A percentile compares a stretch with the other conserved stretches of the same genome.
Evolutionary conservation across 2,797 vertebrate species (phyloP).

Genomic region (Xenopus petersii): DNA sequence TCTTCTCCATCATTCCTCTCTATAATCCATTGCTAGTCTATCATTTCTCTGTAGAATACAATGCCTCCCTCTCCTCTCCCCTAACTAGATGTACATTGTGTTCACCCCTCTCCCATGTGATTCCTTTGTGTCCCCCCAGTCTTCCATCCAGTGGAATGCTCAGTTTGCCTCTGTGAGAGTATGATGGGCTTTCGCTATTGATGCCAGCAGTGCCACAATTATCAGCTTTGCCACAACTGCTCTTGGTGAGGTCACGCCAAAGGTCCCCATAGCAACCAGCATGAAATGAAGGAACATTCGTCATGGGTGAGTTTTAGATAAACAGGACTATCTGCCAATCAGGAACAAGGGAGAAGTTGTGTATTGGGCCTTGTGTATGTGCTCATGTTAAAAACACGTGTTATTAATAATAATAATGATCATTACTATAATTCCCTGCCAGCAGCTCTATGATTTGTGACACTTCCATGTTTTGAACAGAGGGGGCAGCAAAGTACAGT

Average conservation of each 20-base stretch:
- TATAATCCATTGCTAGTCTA: neutral
- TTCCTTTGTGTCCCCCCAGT: constrained; percentile 61
- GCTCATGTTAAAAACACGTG: too few relatives aligned
- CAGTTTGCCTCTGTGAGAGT: constrained; percentile 92
- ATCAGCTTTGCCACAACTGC: constrained; percentile 96
- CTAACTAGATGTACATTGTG: neutral
- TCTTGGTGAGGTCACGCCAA: constrained; percentile 95
- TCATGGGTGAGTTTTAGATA: constrained; percentile 80
- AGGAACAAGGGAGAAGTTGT: too few relatives aligned
- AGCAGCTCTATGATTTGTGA: too few relatives aligned
- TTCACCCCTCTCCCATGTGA: too few relatives aligned
- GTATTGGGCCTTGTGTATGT: too few relatives aligned
- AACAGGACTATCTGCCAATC: too few relatives aligned
- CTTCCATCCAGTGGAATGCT: constrained; percentile 98
- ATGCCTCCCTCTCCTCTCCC: neutral
- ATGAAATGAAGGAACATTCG: constrained; percentile 98
- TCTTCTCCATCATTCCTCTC: neutral
- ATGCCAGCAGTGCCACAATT: constrained; percentile 98
- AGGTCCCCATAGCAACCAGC: constrained; percentile 96
- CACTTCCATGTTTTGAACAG: too few relatives aligned
- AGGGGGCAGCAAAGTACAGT: too few relatives aligned
- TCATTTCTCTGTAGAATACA: neutral
- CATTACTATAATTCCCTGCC: too few relatives aligned
- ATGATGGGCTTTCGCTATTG: constrained; percentile 98
- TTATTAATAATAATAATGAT: too few relatives aligned